Base-by-base conservation (phyloP, 2,113 vertebrate species). In the Syngnathus floridae region DNA sequence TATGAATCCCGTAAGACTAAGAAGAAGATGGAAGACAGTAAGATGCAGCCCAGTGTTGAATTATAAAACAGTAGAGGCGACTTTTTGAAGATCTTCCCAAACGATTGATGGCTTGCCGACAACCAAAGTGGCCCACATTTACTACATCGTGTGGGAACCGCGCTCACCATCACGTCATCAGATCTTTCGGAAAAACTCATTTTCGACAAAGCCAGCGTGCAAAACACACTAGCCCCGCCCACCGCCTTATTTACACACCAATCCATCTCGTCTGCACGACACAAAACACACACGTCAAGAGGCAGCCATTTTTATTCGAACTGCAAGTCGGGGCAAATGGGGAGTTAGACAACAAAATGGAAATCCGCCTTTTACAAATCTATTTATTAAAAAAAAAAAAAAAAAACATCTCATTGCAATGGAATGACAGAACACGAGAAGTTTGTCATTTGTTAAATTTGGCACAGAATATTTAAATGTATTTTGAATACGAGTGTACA, bases 371-470 rank as follows among this genome's bases (percentile, higher is more conserved):
- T 56, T 80, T 84, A 81, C 58, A 87, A 86, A 86, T 87, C 79
- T 76, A 79, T 87, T 86, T 84, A 86, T 88, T 82, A 64, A 69
- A 41, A 41, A 31, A 31, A 31, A n/a, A n/a, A n/a, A n/a, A 85
- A 82, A 81, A 77, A 57, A 51, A 31, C 58, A 75, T 46, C n/a
- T n/a, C n/a, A 38, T 67, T 61, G 68, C 65, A 48, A 65, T 46
- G 64, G 73, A 69, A 77, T 69, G 51, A 79, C 64, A 72, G 67
- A 72, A 64, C 43, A 45, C 14, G 11, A 78, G 67, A 79, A 43
- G 62, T 45, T 56, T 76, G 62, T 65, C 60, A 17, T 49, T 7
- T 51, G 68, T 51, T 46, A n/a, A 61, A 35, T 77, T 70, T 60
- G 45, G 74, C 68, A 73, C 69, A 19, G 9, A 72, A 52, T 4